A percentile compares a stretch with the other conserved stretches of the same genome.
Evolutionary conservation across 2,797 vertebrate genomes (phyloP).

Genomic region (Rhabdomys pumilio): DNA sequence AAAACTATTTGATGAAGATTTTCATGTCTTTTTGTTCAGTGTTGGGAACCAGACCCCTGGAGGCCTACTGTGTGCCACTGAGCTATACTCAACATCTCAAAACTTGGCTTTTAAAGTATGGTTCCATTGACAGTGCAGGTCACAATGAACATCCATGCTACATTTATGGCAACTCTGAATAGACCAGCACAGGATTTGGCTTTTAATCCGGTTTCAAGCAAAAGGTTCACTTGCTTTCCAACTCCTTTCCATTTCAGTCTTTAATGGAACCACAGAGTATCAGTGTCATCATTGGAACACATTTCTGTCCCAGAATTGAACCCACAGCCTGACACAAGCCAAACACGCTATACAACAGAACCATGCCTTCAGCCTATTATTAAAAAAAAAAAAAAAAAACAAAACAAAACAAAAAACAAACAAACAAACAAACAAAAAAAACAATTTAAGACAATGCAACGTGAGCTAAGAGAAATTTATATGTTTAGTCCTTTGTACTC

Average conservation of each 20-base stretch:
- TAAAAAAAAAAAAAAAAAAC: background rate
- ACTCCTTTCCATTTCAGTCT: conserved; percentile 52
- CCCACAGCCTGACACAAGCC: too few relatives aligned
- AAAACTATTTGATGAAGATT: background rate
- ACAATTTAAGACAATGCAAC: conserved; percentile 44
- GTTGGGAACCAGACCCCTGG: background rate
- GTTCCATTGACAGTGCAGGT: background rate
- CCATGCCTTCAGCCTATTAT: background rate
- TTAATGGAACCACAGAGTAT: conserved; percentile 13
- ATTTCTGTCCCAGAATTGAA: background rate
- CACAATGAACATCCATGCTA: background rate
- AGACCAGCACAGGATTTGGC: background rate
- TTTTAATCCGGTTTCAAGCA: background rate
- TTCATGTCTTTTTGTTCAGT: background rate
- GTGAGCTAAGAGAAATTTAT: conserved; percentile 62
- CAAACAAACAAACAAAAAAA: too few relatives aligned
- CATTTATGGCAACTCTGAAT: background rate
- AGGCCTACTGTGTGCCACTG: background rate
- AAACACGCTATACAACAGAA: background rate
- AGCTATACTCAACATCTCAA: background rate
- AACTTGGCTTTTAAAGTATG: background rate
- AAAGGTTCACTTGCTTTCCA: conserved; percentile 54
- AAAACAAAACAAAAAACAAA: too few relatives aligned
- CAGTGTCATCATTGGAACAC: conserved; percentile 40
- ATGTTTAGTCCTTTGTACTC: conserved; percentile 27